These are phyloP conservation scores for Cygnus buccinator DNA, from an alignment of 2,113 vertebrate species.

Conservation along the genomic window DNA sequence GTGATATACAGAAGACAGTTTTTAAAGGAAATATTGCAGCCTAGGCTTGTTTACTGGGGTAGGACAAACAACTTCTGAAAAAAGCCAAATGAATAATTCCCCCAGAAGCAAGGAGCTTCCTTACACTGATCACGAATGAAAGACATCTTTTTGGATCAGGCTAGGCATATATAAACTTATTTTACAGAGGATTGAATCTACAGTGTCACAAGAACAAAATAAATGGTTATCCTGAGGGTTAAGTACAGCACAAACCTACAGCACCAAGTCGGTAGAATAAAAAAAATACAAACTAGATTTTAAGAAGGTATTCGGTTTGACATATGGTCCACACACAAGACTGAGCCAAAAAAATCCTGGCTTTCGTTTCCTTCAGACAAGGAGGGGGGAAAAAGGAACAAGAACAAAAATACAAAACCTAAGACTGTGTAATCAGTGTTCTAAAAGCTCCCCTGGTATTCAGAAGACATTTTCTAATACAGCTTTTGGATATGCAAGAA, in stretches of 20 bases:
- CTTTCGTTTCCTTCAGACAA: background rate
- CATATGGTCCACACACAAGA: constrained; percentile 15
- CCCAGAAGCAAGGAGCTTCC: background rate
- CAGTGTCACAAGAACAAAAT: background rate
- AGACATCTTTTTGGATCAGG: background rate
- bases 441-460: background rate
- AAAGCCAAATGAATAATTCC: background rate
- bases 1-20: background rate
- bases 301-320: background rate
- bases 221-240: background rate
- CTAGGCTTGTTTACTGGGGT: background rate
- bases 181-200: background rate
- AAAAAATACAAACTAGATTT: background rate
- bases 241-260: background rate
- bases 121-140: background rate
- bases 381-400: background rate
- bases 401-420: background rate
- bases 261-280: background rate
- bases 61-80: background rate
- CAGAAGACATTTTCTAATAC: background rate
- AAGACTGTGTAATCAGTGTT: background rate
- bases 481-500: background rate
- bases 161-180: background rate
- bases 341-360: constrained; percentile 30
- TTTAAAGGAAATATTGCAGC: constrained; percentile 18